Base-by-base conservation (phyloP, 2,113 vertebrate species). In the Pelodiscus sinensis region DNA sequence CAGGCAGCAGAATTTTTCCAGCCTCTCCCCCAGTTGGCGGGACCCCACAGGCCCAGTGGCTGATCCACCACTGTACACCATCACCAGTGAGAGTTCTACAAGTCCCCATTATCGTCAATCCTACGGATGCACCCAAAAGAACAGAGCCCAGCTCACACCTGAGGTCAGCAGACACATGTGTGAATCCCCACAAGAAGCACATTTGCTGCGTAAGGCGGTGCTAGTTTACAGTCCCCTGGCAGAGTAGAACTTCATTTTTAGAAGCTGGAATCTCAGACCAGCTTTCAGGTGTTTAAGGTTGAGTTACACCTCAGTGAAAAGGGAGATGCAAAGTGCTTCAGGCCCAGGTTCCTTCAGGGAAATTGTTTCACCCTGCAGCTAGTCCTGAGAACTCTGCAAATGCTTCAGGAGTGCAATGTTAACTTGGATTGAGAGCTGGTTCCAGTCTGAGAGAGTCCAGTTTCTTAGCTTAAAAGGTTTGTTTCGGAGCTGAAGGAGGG, bases 401-500 rank as follows among this genome's bases (percentile, higher is more conserved):
- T 25, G 38, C 58, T 81, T 82, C 81, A 75, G 75, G 51, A 60
- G 13, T 27, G 31, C 35, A 90, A 56, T 50, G 55, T 68, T 88
- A 89, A 93, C 79, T 71, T 86, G 93, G 84, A 86, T 51, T 4
- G 3, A 80, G 87, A 90, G 81, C 57, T 83, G 85, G 56, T 78
- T 68, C 55, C 38, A 68, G 68, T 78, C 56, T 54, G 10, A 58
- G 44, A 83, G 83, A 83, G 83, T 71, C 15, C 27, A 77, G 25
- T 86, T 96, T 95, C 84, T 19, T 55, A 86, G 81, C 83, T 93
- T 14, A 2, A 92, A 91, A 92, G 79, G 83, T 77, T 19, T 65
- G 92, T 81, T 92, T 94, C 87, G 83, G 90, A 57, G 56, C 90
- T 89, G 58, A 78, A 90, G 90, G 71, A 95, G 92, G 94, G 83